phyloP scores from a whole-genome alignment of 2,797 vertebrate genomes.

The Bradypodion ventrale region DNA sequence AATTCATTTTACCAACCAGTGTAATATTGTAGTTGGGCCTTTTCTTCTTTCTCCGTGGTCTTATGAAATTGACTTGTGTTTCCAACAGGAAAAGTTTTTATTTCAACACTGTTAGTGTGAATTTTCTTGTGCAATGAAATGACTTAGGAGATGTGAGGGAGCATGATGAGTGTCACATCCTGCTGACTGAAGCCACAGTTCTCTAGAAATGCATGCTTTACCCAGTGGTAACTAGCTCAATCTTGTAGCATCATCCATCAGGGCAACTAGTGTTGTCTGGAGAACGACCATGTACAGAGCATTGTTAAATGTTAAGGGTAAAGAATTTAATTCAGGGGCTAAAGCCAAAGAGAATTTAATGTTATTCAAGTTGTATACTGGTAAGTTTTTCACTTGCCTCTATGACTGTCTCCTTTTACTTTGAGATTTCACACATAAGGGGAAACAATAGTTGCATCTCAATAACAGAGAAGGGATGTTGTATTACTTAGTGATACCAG shows the following conservation, averaged over 20 bases:
- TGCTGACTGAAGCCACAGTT: neutral
- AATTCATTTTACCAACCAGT: neutral
- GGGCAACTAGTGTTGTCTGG: neutral
- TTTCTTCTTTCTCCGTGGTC: neutral
- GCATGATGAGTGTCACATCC: neutral
- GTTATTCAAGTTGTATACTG: neutral
- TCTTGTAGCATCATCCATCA: neutral
- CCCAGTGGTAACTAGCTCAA: neutral
- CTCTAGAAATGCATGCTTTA: neutral
- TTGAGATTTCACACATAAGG: neutral
- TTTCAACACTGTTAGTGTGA: neutral
- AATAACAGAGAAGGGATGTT: slow-evolving; percentile 8
- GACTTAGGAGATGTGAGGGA: neutral
- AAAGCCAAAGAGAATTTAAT: neutral
- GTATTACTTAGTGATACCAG: slow-evolving; percentile 21
- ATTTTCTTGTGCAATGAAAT: slow-evolving; percentile 11
- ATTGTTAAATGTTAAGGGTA: neutral
- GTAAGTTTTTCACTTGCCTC: neutral
- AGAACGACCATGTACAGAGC: slow-evolving; percentile 36
- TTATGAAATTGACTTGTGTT: neutral
- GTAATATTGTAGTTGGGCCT: neutral
- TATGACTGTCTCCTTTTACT: neutral
- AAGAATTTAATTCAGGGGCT: neutral
- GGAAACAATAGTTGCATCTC: neutral
- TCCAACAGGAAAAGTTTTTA: neutral